Percentiles rank a stretch among this genome's conserved stretches.
Evolutionary conservation across 2,797 vertebrate genomes (phyloP).

Genomic region (Eulemur coronatus): DNA sequence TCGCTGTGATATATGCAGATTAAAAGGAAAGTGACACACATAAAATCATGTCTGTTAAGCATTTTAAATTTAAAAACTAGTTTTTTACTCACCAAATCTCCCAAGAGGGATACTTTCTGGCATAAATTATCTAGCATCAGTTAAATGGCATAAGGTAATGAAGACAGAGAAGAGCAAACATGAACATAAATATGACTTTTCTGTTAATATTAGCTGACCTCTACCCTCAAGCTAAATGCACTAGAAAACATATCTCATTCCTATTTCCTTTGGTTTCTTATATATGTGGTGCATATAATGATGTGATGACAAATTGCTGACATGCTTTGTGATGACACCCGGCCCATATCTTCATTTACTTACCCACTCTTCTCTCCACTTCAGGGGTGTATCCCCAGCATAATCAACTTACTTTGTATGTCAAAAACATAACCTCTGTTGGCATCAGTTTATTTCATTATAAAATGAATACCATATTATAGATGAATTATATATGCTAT

Average conservation of each 20-base stretch:
- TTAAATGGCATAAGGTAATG: not conserved
- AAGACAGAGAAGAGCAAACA: not conserved
- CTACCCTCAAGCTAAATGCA: not conserved
- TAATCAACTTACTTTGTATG: not conserved
- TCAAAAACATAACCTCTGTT: not conserved
- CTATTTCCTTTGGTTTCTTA: not conserved
- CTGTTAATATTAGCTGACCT: not conserved
- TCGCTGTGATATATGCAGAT: slow-evolving; percentile 78
- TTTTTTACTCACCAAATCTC: slow-evolving; percentile 54
- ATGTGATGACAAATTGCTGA: not conserved
- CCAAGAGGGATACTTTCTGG: slow-evolving; percentile 30
- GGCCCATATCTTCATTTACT: not conserved
- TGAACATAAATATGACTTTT: not conserved
- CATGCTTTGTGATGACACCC: not conserved
- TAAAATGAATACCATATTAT: not conserved
- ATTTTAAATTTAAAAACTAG: slow-evolving; percentile 63
- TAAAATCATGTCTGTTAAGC: slow-evolving; percentile 74
- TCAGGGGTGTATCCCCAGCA: not conserved
- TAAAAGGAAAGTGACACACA: slow-evolving; percentile 77
- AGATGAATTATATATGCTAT: not conserved
- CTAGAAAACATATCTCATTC: not conserved
- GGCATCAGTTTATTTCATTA: not conserved
- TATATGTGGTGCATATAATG: not conserved
- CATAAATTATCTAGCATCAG: slow-evolving; percentile 7
- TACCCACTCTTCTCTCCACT: not conserved